Base-by-base conservation (phyloP, 2,888 invertebrate species). In the Pseudococcus jackbeardsleyi region DNA sequence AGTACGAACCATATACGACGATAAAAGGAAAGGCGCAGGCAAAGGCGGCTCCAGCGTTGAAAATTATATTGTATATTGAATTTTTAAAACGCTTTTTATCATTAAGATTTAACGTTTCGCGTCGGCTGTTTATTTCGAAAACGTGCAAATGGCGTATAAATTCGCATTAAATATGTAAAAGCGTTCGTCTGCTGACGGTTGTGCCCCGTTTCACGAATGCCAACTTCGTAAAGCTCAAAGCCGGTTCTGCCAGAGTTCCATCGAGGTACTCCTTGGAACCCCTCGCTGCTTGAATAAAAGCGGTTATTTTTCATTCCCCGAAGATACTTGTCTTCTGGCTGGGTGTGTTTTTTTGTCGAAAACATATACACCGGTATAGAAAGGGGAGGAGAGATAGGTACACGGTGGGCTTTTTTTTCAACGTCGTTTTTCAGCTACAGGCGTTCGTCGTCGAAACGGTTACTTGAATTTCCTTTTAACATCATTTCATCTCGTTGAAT, bases 391-490 rank as follows among this genome's bases (percentile, higher is more conserved):
- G n/a, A n/a, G 54, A 54, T n/a, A 12, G 54, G 48, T 5, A n/a
- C 6, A 54, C 54, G 17, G 17, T 17, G 17, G n/a, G 1, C n/a
- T 54, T 54, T n/a, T 15, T 68, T 68, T 68, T n/a, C n/a, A n/a
- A n/a, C n/a, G n/a, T n/a, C n/a, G n/a, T n/a, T n/a, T n/a, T n/a
- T n/a, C 64, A 68, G 64, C 64, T 68, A 68, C 64, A 68, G 64
- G 64, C 64, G 64, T 26, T 54, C 68, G 68, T 22, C 22, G 22
- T 15, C 26, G 68, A 22, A 33, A 68, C 26, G 26, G 68, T 68
- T 77, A 77, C 77, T 77, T n/a, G 77, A 77, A 77, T 77, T 77
- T 77, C 77, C 77, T 77, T 77, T 77, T 77, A 77, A 77, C 77
- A 39, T 77, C 77, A 39, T 77, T 77, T 77, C 77, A 77, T 42